These are phyloP conservation scores for Spodoptera litura DNA, from an alignment of 1,140 invertebrate species.

Conservation along the genomic window DNA sequence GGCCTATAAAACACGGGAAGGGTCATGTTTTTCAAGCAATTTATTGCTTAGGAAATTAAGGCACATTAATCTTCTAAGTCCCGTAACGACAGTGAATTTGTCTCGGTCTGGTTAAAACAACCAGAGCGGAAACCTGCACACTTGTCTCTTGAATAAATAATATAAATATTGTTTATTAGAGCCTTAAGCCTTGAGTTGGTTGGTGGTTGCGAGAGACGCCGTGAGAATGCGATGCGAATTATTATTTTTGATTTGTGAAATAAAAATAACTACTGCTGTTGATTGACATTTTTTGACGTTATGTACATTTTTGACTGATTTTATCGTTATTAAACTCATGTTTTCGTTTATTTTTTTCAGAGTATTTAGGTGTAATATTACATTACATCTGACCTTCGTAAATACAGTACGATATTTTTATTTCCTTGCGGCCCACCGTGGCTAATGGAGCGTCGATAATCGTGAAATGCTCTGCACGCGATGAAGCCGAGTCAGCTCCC, in stretches of 20 bases:
- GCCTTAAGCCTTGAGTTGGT: not conserved
- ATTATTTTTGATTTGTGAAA: too few relatives aligned
- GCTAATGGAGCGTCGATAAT: conserved; percentile 33
- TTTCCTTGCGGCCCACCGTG: not conserved
- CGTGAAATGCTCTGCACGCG: conserved; percentile 20
- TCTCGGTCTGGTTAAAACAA: conserved; percentile 6
- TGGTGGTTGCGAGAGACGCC: not conserved
- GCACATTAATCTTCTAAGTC: conserved; percentile 39
- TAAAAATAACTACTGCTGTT: too few relatives aligned
- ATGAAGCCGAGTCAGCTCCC: not conserved
- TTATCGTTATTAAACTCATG: too few relatives aligned
- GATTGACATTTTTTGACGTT: too few relatives aligned
- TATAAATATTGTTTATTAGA: not conserved
- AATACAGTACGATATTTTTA: conserved; percentile 12
- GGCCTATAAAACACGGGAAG: conserved; percentile 36
- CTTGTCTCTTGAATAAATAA: conserved; percentile 33
- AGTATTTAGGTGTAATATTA: too few relatives aligned
- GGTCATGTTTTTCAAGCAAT: conserved; percentile 34
- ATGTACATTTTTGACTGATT: too few relatives aligned
- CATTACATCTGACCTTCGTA: too few relatives aligned
- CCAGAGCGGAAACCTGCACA: conserved; percentile 29
- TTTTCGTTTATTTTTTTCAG: too few relatives aligned
- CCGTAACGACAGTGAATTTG: conserved; percentile 34
- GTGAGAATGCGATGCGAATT: not conserved
- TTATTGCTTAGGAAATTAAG: conserved; percentile 44